Percentiles rank a stretch among this genome's conserved stretches.
These are phyloP conservation scores for Drosophila nr. fundita DNA, from an alignment of 2,888 invertebrate species.

Conservation along the genomic window DNA sequence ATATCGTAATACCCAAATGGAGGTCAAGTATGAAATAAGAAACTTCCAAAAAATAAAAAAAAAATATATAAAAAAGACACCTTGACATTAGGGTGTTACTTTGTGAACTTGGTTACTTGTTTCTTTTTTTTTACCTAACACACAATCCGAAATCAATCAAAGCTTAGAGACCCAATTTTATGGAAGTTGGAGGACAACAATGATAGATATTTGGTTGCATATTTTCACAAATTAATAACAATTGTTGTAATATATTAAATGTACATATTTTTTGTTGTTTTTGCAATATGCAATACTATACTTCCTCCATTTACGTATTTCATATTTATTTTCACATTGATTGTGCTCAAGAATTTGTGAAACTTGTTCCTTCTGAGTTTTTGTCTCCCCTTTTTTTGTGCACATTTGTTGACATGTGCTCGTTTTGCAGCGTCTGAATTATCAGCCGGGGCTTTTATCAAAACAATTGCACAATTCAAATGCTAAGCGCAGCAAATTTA, in stretches of 20 bases:
- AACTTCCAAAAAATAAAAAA: conserved; percentile 4
- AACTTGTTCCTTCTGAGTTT: background rate
- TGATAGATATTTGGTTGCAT: conserved; percentile 15
- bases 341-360: background rate
- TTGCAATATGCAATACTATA: background rate
- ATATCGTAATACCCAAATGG: conserved; percentile 25
- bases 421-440: background rate
- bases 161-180: conserved; percentile 11
- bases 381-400: background rate
- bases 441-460: conserved; percentile 9
- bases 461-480: conserved; percentile 3
- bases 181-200: conserved; percentile 16
- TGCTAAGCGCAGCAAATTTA: conserved; percentile 14
- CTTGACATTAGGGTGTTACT: conserved; percentile 66
- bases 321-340: conserved; percentile 1
- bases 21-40: conserved; percentile 47
- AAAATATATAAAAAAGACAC: conserved; percentile 19
- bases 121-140: conserved; percentile 22
- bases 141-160: conserved; percentile 59
- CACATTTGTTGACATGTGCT: conserved; percentile 28
- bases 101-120: conserved; percentile 16
- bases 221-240: background rate
- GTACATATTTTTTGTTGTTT: background rate
- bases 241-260: background rate
- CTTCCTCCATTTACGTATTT: background rate